Percentiles rank a stretch among this genome's conserved stretches.
Evolutionary conservation across 1,140 invertebrate genomes (phyloP).

Genomic region (Plodia interpunctella): DNA sequence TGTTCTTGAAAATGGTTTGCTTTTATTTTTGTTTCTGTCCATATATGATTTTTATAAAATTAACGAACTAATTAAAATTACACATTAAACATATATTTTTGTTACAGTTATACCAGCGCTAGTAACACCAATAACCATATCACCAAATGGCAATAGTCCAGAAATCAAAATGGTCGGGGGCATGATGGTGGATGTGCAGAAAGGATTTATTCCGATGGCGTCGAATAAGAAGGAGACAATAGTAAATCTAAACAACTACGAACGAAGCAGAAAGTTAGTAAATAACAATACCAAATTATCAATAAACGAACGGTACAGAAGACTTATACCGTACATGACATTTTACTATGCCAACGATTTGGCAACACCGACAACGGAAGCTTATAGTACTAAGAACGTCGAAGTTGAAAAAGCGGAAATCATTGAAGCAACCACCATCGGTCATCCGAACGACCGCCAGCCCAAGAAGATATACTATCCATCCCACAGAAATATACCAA

Average conservation of each 20-base stretch:
- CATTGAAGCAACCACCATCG: conserved; percentile 44
- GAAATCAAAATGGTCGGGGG: conserved; percentile 67
- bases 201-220: conserved; percentile 40
- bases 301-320: conserved; percentile 82
- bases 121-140: conserved; percentile 58
- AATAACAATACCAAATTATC: conserved; percentile 53
- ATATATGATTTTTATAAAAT: neutral
- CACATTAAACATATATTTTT: conserved; percentile 23
- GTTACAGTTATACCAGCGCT: conserved; percentile 62
- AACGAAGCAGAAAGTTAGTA: conserved; percentile 30
- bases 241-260: conserved; percentile 25
- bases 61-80: neutral
- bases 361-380: conserved; percentile 49
- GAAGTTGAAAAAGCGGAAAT: conserved; percentile 68
- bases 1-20: neutral
- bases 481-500: conserved; percentile 59
- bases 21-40: neutral
- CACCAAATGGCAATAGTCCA: conserved; percentile 72
- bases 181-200: conserved; percentile 46
- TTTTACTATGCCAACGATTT: conserved; percentile 84
- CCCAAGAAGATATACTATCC: conserved; percentile 50
- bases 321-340: conserved; percentile 88
- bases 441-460: conserved; percentile 34
- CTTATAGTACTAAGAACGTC: conserved; percentile 41
- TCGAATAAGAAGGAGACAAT: conserved; percentile 22